These are phyloP conservation scores for Drosophila falleni DNA, from an alignment of 2,888 invertebrate genomes.

Conservation along the genomic window DNA sequence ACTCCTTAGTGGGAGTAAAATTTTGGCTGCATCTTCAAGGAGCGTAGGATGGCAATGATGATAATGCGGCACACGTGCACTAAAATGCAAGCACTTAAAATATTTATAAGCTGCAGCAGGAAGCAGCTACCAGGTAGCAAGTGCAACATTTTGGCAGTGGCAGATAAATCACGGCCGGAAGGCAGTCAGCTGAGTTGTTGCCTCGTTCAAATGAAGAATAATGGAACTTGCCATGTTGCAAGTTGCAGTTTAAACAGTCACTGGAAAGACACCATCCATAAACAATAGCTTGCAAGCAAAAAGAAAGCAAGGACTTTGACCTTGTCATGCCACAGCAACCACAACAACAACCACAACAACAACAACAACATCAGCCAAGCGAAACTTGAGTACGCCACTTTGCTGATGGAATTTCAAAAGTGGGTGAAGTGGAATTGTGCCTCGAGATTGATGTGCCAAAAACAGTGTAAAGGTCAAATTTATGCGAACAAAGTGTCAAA, in stretches of 20 bases:
- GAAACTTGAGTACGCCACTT: slow-evolving; percentile 51
- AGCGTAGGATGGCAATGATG: slow-evolving; percentile 53
- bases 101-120: slow-evolving; percentile 72
- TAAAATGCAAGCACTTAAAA: slow-evolving; percentile 79
- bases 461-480: slow-evolving; percentile 70
- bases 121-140: slow-evolving; percentile 22
- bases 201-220: slow-evolving; percentile 73
- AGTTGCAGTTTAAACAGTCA: slow-evolving; percentile 44
- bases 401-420: slow-evolving; percentile 57
- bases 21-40: slow-evolving; percentile 63
- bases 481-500: slow-evolving; percentile 59
- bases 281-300: slow-evolving; percentile 46
- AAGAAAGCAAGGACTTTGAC: slow-evolving; percentile 31
- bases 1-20: slow-evolving; percentile 33
- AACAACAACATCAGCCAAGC: slow-evolving; percentile 7
- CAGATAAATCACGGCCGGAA: slow-evolving; percentile 70
- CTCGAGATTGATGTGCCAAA: slow-evolving; percentile 67
- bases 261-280: slow-evolving; percentile 44
- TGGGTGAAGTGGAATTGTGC: slow-evolving; percentile 7
- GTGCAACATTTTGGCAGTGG: slow-evolving; percentile 57
- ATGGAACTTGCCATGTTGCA: slow-evolving; percentile 55
- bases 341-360: slow-evolving; percentile 9
- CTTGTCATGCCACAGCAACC: slow-evolving; percentile 46
- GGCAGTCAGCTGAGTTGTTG: slow-evolving; percentile 40
- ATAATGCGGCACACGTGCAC: slow-evolving; percentile 79